Conservation (phyloP, 2,888 invertebrate genomes). For the Operophtera brumata region DNA sequence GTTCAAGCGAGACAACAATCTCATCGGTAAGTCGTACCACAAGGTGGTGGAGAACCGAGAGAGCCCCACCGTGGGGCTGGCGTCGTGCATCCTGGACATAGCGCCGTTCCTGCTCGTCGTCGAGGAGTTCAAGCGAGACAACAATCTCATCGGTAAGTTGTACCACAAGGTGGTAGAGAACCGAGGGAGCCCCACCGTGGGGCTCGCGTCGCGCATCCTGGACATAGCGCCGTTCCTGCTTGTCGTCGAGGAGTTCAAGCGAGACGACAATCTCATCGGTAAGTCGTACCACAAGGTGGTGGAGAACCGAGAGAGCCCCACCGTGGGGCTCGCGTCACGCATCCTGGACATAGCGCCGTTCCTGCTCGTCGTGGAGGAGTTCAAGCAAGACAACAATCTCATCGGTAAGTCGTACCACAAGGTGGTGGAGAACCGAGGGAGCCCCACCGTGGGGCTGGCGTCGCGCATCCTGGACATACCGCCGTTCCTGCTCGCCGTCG, state of each 20-base stretch:
- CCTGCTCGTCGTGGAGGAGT: constrained; percentile 80
- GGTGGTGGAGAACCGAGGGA: constrained; percentile 71
- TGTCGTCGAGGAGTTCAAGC: constrained; percentile 61
- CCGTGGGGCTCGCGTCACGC: constrained; percentile 85
- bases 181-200: constrained; percentile 77
- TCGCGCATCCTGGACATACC: constrained; percentile 89
- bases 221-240: constrained; percentile 89
- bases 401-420: too few relatives aligned
- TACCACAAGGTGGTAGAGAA: constrained; percentile 82
- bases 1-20: constrained; percentile 33
- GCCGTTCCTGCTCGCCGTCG: constrained; percentile 84
- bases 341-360: constrained; percentile 89
- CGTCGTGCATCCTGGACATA: constrained; percentile 88
- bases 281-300: constrained; percentile 80
- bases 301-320: constrained; percentile 65
- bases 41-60: constrained; percentile 78
- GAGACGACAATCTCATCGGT: constrained; percentile 31
- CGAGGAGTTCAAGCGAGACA: constrained; percentile 39
- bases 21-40: constrained; percentile 55
- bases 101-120: constrained; percentile 87
- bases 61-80: constrained; percentile 82
- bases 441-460: constrained; percentile 83
- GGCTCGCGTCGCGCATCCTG: constrained; percentile 86
- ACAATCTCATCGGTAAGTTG: constrained; percentile 23
- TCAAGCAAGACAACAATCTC: constrained; percentile 33